Evolutionary conservation across 2,888 invertebrate species (phyloP).

Genomic region (Bibio marci): DNA sequence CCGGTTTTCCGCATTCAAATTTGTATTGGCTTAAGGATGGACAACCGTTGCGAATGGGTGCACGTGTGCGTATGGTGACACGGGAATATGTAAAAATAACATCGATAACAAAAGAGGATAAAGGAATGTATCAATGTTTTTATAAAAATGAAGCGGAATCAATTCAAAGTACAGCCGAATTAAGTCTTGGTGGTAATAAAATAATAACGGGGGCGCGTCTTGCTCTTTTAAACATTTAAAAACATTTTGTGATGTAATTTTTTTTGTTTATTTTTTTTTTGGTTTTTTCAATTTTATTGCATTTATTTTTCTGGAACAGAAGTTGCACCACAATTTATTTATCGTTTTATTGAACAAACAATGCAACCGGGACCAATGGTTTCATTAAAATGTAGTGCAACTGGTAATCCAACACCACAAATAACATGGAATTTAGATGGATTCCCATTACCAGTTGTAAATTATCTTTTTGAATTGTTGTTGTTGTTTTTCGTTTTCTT

Average conservation of each 20-base stretch:
- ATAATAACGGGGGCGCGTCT: no score
- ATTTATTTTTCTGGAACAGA: no score
- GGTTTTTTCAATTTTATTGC: no score
- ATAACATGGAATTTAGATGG: constrained; percentile 62
- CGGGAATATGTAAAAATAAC: constrained; percentile 39
- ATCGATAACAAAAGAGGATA: constrained; percentile 57
- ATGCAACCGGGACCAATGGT: constrained; percentile 62
- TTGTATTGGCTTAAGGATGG: constrained; percentile 68
- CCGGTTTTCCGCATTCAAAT: constrained; percentile 62
- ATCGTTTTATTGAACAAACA: constrained; percentile 62
- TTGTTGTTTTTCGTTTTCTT: constrained; percentile 5
- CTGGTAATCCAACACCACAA: constrained; percentile 60
- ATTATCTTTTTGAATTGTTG: constrained; percentile 8
- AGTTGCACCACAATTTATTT: constrained; percentile 54
- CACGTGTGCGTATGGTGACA: constrained; percentile 35
- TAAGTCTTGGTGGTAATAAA: constrained; percentile 54
- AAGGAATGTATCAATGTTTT: constrained; percentile 84
- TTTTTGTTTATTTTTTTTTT: no score
- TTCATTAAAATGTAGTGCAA: constrained; percentile 57
- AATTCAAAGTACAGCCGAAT: constrained; percentile 61
- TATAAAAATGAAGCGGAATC: constrained; percentile 67
- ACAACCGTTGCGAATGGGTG: constrained; percentile 37
- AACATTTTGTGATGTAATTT: no score
- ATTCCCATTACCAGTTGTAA: constrained; percentile 42
- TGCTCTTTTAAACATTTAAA: no score